Base-by-base conservation (phyloP, 35 echinoderm and acorn worm species). In the Apostichopus parvimensis region DNA sequence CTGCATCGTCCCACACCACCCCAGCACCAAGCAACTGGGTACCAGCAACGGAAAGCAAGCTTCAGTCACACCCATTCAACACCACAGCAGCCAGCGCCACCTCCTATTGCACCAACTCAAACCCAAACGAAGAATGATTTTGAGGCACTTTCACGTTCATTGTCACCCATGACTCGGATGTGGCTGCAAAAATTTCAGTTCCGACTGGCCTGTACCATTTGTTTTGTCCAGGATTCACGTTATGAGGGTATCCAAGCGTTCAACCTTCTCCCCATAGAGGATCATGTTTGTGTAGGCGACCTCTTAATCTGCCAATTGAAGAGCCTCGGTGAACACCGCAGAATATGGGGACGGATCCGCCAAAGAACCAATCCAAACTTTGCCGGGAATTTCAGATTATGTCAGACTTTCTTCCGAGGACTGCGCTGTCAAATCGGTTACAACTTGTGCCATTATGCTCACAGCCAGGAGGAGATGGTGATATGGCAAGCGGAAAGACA, bases 401-500 rank as follows among this genome's bases (percentile, higher is more conserved):
- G 95, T 53, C 18, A 91, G n/a, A 88, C 87, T 53, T 97, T 95
- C 57, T 9, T 73, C 52, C 8, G 64, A 22, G 93, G 92, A 18
- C 83, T 87, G 21, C 13, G 45, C n/a, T 97, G 92, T 76, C 91
- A 97, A 87, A 91, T 93, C 22, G 79, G 73, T 22, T 59, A 83
- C n/a, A 93, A 92, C 18, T 24, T 70, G 52, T 97, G 95, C 45
- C 82, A 82, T 83, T 97, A 88, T 88, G 86, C 90, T 62, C 95
- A 97, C 60, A 97, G 93, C 59, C 57, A 87, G 11, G 93, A 95
- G 57, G 95, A 94, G 68, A 76, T 94, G 68, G 13, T 34, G 5
- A 91, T 97, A 22, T 97, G 95, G 95, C 79, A 93, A 22, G 95
- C 95, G 9, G 93, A 97, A 57, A 77, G 93, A 65, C 65, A 68